phyloP scores from a whole-genome alignment of 2,888 invertebrate genomes.

The Drosophila recens region DNA sequence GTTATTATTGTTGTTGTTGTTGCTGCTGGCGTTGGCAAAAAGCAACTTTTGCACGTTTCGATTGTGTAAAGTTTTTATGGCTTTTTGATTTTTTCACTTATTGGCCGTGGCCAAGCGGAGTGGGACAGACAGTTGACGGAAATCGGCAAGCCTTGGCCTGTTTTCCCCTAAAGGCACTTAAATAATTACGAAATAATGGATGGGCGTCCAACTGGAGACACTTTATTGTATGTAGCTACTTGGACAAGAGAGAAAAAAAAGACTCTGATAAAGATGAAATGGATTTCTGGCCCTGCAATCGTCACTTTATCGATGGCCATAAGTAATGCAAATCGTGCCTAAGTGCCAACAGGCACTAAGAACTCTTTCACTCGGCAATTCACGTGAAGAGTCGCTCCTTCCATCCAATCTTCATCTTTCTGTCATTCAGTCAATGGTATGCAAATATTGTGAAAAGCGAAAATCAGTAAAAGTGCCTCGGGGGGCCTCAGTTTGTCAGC shows the following conservation, averaged over 20 bases:
- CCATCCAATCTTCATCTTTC: background rate
- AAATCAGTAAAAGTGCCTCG: conserved; percentile 68
- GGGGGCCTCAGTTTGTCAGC: conserved; percentile 50
- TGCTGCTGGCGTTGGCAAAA: conserved; percentile 68
- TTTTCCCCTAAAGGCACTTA: conserved; percentile 66
- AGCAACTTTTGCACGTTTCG: conserved; percentile 82
- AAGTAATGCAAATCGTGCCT: conserved; percentile 76
- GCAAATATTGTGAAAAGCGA: conserved; percentile 71
- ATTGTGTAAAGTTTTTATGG: conserved; percentile 84
- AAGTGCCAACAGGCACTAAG: conserved; percentile 59
- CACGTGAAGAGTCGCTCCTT: conserved; percentile 45
- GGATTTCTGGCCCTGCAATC: conserved; percentile 20
- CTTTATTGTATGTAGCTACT: conserved; percentile 35
- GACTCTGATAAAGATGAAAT: conserved; percentile 15
- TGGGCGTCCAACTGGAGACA: conserved; percentile 45
- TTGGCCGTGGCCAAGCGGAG: conserved; percentile 56
- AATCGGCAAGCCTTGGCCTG: background rate
- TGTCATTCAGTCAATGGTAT: conserved; percentile 54
- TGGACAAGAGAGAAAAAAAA: conserved; percentile 2
- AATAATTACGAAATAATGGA: conserved; percentile 80
- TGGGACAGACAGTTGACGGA: conserved; percentile 1
- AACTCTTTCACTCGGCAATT: conserved; percentile 61
- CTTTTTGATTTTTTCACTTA: conserved; percentile 83
- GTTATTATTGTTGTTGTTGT: conserved; percentile 17
- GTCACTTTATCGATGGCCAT: conserved; percentile 41